Conservation (phyloP, 2,113 vertebrate genomes). For the Dermatemys mawii region DNA sequence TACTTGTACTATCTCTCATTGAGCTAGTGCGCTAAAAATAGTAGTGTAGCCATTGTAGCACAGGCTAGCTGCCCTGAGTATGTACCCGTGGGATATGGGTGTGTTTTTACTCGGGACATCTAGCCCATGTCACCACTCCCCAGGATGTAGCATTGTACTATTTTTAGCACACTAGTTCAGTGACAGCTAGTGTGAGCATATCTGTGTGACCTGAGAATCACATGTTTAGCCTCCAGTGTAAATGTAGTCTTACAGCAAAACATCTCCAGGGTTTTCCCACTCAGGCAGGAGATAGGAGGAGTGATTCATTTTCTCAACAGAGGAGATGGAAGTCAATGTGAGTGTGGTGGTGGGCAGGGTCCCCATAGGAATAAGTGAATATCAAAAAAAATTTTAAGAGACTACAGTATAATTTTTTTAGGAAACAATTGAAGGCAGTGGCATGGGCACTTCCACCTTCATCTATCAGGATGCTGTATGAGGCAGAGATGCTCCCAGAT, state of each 20-base stretch:
- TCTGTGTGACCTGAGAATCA: not conserved
- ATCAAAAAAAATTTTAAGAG: not conserved
- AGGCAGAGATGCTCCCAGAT: not conserved
- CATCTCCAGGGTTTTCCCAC: not conserved
- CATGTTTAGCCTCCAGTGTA: not conserved
- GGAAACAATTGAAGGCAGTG: not conserved
- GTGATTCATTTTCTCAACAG: not conserved
- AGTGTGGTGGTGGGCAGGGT: not conserved
- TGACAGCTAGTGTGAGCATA: not conserved
- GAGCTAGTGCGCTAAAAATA: too few species aligned
- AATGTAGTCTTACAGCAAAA: not conserved
- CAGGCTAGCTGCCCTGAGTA: too few species aligned
- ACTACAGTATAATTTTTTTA: not conserved
- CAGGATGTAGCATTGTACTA: not conserved
- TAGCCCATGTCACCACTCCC: not conserved
- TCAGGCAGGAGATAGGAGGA: accelerated
- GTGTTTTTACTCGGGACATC: too few species aligned
- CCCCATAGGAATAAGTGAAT: not conserved
- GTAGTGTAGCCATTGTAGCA: too few species aligned
- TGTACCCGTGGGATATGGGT: too few species aligned
- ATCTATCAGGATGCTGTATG: not conserved
- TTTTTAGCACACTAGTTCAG: too few species aligned
- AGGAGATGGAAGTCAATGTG: not conserved
- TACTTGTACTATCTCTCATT: too few species aligned
- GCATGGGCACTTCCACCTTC: not conserved